Percentiles rank a stretch among this genome's conserved stretches.
phyloP scores from a whole-genome alignment of 2,113 vertebrate genomes.

The Solenodon paradoxus region DNA sequence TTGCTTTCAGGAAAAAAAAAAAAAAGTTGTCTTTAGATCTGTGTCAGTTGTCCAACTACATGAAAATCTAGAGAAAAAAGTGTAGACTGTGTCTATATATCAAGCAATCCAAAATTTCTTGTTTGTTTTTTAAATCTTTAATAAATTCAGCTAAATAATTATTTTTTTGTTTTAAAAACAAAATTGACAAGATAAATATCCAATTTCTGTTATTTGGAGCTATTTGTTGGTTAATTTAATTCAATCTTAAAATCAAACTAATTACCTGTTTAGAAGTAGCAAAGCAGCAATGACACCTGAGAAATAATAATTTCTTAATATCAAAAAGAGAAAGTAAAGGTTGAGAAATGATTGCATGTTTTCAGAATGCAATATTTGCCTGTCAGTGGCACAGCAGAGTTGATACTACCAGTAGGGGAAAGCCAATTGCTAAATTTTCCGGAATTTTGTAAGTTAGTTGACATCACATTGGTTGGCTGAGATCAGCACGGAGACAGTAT shows the following conservation, averaged over 20 bases:
- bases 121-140: not conserved
- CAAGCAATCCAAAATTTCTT: not conserved
- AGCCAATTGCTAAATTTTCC: not conserved
- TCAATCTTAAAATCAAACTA: not conserved
- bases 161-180: not conserved
- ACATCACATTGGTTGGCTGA: not conserved
- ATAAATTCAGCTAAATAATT: not conserved
- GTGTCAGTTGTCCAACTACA: not conserved
- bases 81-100: not conserved
- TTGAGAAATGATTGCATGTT: not conserved
- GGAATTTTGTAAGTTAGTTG: not conserved
- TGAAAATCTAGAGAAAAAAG: not conserved
- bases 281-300: not conserved
- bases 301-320: not conserved
- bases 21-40: not conserved
- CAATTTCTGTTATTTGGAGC: not conserved
- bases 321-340: not conserved
- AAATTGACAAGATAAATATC: not conserved
- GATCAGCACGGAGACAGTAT: not conserved
- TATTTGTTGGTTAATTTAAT: conserved; percentile 16
- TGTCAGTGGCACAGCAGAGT: not conserved
- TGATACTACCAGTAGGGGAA: not conserved
- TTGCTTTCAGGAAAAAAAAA: not conserved
- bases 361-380: not conserved
- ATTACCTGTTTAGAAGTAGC: not conserved